A percentile compares a stretch with the other conserved stretches of the same genome.
phyloP scores from a whole-genome alignment of 1,140 invertebrate genomes.

The Lepidurus arcticus region DNA sequence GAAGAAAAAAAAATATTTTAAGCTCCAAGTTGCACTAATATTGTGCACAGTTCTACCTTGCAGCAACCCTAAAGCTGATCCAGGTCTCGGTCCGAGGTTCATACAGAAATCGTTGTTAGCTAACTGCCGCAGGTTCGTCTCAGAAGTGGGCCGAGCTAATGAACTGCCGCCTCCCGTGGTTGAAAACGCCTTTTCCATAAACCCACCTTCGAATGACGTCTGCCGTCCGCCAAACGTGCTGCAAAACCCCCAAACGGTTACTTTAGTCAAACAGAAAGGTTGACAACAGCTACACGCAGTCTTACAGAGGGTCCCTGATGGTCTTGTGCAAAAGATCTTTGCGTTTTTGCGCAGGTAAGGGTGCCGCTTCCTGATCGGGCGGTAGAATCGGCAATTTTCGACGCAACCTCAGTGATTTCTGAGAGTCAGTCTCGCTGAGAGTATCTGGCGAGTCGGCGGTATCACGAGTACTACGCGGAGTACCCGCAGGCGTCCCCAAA shows the following conservation, averaged over 20 bases:
- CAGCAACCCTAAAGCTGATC: conserved; percentile 49
- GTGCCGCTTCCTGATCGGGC: conserved; percentile 52
- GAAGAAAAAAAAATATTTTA: not conserved
- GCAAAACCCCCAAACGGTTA: not conserved
- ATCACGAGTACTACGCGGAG: conserved; percentile 42
- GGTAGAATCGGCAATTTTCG: conserved; percentile 55
- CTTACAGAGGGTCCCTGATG: not conserved
- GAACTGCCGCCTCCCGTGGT: conserved; percentile 41
- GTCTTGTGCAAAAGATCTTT: conserved; percentile 2
- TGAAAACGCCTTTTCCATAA: conserved; percentile 36
- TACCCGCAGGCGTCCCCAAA: conserved; percentile 46
- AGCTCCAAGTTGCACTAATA: not conserved
- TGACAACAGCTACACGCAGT: not conserved
- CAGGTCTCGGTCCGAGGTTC: conserved; percentile 44
- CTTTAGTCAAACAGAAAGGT: not conserved
- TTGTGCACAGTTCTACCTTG: conserved; percentile 42
- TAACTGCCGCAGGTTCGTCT: conserved; percentile 48
- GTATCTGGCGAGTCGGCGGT: conserved; percentile 51
- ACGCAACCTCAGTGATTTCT: conserved; percentile 51
- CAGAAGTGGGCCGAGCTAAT: conserved; percentile 48
- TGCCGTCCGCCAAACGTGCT: conserved; percentile 43
- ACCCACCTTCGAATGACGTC: conserved; percentile 45
- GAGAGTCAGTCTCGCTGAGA: conserved; percentile 51
- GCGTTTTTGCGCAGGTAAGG: conserved; percentile 45
- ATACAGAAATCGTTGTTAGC: conserved; percentile 42